Base-by-base conservation (phyloP, 2,888 invertebrate genomes). In the Arrhopalites spinosus region DNA sequence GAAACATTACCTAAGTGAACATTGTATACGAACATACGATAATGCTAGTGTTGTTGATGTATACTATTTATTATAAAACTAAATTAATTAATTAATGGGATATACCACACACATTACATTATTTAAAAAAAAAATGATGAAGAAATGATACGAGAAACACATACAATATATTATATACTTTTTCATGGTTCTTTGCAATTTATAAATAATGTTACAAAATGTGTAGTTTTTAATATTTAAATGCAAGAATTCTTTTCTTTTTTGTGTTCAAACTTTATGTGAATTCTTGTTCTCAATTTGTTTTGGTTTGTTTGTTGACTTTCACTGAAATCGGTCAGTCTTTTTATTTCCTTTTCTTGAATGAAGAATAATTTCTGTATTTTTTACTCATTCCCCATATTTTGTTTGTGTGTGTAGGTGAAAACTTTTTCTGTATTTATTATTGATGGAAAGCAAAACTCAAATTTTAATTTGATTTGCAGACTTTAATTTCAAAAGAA, bases 21-120 rank as follows among this genome's bases (percentile, higher is more conserved):
- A 71, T 61, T 71, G 71, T 71, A 71, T 71, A 71, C 71, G 71
- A 71, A 68, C 59, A 59, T 30, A 66, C 43, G 50, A 25, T 69
- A 69, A 27, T 69, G 69, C 69, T 69, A 71, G 43, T 59, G 36
- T 61, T 71, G 61, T 71, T 71, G 71, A 71, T 71, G 71, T 71
- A 71, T 71, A 71, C 71, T 71, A 30, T 30, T n/a, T n/a, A n/a
- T n/a, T 63, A 30, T 3, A n/a, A 56, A n/a, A 56, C 56, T 56
- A 68, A n/a, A 64, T n/a, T 29, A 29, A 64, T 17, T 64, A 64
- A n/a, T n/a, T 53, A 30, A 70, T 23, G 20, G 29, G 25, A 29
- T 70, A 70, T 36, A 36, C n/a, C 69, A 45, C 7, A 50, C 17
- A 30, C n/a, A 50, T 69, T 43, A 43, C 20, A 36, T 67, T 67